phyloP scores from a whole-genome alignment of 1,140 invertebrate genomes.

The Mesaphorura yosii region DNA sequence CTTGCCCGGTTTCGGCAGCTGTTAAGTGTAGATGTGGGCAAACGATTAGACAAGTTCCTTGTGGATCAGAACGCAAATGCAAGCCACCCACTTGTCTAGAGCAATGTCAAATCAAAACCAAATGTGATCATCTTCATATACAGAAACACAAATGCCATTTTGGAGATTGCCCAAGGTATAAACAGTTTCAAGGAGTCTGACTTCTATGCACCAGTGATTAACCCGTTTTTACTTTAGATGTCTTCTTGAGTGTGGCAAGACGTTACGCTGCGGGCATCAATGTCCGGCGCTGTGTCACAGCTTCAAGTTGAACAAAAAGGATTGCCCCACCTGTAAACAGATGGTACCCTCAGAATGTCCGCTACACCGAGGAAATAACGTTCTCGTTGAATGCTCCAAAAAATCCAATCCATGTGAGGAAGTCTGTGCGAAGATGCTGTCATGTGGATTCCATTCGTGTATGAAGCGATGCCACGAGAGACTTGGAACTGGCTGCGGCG shows the following conservation, averaged over 20 bases:
- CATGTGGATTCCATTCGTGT: slow-evolving; percentile 29
- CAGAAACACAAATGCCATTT: slow-evolving; percentile 75
- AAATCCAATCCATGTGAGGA: slow-evolving; percentile 36
- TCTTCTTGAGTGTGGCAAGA: neutral
- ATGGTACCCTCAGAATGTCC: slow-evolving; percentile 14
- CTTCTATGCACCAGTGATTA: slow-evolving; percentile 43
- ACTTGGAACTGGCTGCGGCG: slow-evolving; percentile 49
- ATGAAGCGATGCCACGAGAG: slow-evolving; percentile 15
- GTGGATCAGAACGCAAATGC: slow-evolving; percentile 63
- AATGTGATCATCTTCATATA: slow-evolving; percentile 61
- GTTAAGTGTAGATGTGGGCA: slow-evolving; percentile 71
- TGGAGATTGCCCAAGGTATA: slow-evolving; percentile 71
- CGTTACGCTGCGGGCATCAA: no score
- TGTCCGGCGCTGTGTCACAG: slow-evolving; percentile 59
- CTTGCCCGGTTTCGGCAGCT: slow-evolving; percentile 63
- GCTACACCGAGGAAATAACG: slow-evolving; percentile 15
- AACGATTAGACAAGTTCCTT: slow-evolving; percentile 68
- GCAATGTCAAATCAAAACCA: slow-evolving; percentile 35
- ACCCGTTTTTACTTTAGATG: neutral
- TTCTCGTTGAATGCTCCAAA: slow-evolving; percentile 28
- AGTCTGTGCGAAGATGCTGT: slow-evolving; percentile 34
- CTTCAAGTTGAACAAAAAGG: slow-evolving; percentile 42
- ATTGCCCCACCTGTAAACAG: slow-evolving; percentile 45
- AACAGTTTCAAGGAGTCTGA: slow-evolving; percentile 57
- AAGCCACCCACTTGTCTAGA: slow-evolving; percentile 62